A percentile compares a stretch with the other conserved stretches of the same genome.
Evolutionary conservation across 1,140 invertebrate species (phyloP).

Genomic region (Rhagoletis pomonella): DNA sequence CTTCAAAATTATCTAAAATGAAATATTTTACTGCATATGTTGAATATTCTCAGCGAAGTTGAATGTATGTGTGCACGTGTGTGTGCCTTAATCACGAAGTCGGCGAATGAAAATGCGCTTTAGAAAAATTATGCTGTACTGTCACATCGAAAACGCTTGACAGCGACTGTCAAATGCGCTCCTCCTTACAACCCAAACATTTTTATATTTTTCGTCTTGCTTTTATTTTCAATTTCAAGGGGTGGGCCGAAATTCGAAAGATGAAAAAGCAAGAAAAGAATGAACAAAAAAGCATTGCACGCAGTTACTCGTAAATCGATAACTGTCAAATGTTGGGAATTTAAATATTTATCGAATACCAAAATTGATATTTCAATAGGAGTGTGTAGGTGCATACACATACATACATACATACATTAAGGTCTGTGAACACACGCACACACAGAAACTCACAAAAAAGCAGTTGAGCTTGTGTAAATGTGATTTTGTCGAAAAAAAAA

Average conservation of each 20-base stretch:
- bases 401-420: neutral
- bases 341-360: conserved; percentile 54
- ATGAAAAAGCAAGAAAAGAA: neutral
- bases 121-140: conserved; percentile 13
- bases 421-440: neutral
- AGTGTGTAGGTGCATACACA: neutral
- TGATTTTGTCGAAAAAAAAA: neutral
- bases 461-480: neutral
- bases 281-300: neutral
- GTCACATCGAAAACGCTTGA: conserved; percentile 31
- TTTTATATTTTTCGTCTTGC: neutral
- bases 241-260: neutral
- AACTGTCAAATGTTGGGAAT: conserved; percentile 54
- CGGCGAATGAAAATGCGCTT: neutral
- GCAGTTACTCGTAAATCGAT: conserved; percentile 49
- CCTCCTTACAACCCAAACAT: conserved; percentile 3
- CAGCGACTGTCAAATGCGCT: conserved; percentile 35
- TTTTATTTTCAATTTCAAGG: neutral
- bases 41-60: too few species aligned
- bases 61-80: neutral
- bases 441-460: neutral
- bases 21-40: too few species aligned
- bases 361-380: conserved; percentile 46
- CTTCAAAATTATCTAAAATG: too few species aligned
- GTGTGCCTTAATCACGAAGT: neutral